Conservation (phyloP, 2,113 vertebrate species). For the Piliocolobus tephrosceles region DNA sequence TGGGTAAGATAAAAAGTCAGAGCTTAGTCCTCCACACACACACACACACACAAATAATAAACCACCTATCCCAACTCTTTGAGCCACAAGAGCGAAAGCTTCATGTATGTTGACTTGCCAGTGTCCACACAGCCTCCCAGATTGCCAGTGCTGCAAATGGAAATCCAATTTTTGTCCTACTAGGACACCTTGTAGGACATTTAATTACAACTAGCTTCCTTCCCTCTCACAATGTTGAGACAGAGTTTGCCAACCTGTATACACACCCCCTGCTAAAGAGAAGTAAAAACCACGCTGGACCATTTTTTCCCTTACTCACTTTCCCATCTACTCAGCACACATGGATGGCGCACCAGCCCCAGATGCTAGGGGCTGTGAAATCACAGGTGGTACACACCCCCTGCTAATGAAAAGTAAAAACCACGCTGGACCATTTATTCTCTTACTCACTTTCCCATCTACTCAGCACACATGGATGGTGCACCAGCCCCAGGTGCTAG, state of each 20-base stretch:
- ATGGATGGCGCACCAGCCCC: accelerated
- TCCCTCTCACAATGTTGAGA: background rate
- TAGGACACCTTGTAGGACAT: background rate
- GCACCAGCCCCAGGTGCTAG: no score
- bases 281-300: background rate
- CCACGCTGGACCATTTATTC: background rate
- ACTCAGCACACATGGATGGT: accelerated
- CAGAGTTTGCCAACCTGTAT: background rate
- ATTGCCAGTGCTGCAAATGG: background rate
- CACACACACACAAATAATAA: background rate
- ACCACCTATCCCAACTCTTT: background rate
- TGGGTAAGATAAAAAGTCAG: no score
- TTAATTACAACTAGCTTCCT: background rate
- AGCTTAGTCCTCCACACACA: no score
- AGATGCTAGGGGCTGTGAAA: no score
- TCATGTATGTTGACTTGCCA: background rate
- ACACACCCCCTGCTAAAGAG: background rate
- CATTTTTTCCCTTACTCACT: background rate
- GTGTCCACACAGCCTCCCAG: background rate
- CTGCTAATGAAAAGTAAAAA: background rate
- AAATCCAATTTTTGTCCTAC: background rate
- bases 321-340: background rate
- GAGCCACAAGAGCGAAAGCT: background rate
- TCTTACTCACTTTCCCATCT: no score
- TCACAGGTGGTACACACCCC: background rate